Evolutionary conservation across 2,797 vertebrate genomes (phyloP).

Genomic region (Sebastes glaucus): DNA sequence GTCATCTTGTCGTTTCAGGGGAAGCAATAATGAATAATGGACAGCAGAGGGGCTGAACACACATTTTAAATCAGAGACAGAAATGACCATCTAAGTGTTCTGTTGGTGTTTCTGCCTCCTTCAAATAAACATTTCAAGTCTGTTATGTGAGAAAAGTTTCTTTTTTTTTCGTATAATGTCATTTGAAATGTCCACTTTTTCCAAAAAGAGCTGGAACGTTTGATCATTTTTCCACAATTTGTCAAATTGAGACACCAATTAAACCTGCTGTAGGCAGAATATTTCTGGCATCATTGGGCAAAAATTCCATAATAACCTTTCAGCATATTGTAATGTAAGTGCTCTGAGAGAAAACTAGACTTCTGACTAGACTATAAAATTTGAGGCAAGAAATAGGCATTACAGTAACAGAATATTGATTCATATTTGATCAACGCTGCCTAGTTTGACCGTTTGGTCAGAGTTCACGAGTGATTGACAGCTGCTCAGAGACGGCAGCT

Average conservation of each 20-base stretch:
- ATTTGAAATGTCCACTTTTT: neutral
- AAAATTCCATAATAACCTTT: too few relatives aligned
- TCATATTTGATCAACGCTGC: too few relatives aligned
- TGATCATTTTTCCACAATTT: neutral
- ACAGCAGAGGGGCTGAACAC: neutral
- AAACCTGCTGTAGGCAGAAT: too few relatives aligned
- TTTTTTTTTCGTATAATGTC: slow-evolving; percentile 34
- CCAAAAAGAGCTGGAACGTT: slow-evolving; percentile 4
- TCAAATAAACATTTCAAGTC: slow-evolving; percentile 36
- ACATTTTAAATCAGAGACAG: neutral
- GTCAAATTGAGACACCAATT: slow-evolving; percentile 10
- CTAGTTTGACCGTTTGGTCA: too few relatives aligned
- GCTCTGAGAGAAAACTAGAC: too few relatives aligned
- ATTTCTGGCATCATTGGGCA: too few relatives aligned
- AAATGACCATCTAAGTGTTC: neutral
- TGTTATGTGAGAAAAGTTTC: neutral
- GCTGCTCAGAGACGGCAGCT: too few relatives aligned
- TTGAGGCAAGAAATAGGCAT: too few relatives aligned
- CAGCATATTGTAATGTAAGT: too few relatives aligned
- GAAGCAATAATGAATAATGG: neutral
- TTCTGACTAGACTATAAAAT: too few relatives aligned
- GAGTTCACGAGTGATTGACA: too few relatives aligned
- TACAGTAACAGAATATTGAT: too few relatives aligned
- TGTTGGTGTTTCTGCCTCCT: neutral
- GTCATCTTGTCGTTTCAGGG: neutral